A percentile compares a stretch with the other conserved stretches of the same genome.
phyloP scores from a whole-genome alignment of 2,797 vertebrate genomes.

The Semaprochilodus insignis region DNA sequence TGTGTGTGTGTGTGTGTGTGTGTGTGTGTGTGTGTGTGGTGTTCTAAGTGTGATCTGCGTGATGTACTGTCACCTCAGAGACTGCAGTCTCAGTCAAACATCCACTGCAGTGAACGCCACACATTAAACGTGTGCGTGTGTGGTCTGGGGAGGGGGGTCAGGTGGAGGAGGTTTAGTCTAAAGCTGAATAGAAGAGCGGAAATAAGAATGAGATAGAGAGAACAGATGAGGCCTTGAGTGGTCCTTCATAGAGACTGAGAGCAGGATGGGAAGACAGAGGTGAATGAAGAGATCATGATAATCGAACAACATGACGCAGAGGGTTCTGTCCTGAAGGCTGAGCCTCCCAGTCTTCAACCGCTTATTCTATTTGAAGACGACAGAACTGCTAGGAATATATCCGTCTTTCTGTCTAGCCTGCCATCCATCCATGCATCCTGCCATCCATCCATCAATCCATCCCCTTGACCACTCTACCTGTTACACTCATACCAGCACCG shows the following conservation, averaged over 20 bases:
- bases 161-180: constrained; percentile 27
- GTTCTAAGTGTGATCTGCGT: neutral
- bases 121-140: constrained; percentile 28
- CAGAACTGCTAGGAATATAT: neutral
- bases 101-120: neutral
- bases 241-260: constrained; percentile 26
- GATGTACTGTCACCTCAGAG: constrained; percentile 37
- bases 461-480: too few species aligned
- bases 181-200: constrained; percentile 19
- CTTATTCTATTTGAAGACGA: too few species aligned
- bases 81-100: constrained; percentile 29
- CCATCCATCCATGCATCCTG: neutral
- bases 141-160: constrained; percentile 14
- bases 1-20: neutral
- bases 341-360: neutral
- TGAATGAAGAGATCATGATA: constrained; percentile 20
- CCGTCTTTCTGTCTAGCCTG: neutral
- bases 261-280: constrained; percentile 25
- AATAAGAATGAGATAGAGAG: constrained; percentile 23
- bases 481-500: too few species aligned
- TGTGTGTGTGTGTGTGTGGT: neutral
- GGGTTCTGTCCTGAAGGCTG: too few species aligned
- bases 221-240: constrained; percentile 30
- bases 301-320: neutral
- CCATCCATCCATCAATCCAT: neutral